phyloP scores from a whole-genome alignment of 2,797 vertebrate species.

The Bovichtus diacanthus region DNA sequence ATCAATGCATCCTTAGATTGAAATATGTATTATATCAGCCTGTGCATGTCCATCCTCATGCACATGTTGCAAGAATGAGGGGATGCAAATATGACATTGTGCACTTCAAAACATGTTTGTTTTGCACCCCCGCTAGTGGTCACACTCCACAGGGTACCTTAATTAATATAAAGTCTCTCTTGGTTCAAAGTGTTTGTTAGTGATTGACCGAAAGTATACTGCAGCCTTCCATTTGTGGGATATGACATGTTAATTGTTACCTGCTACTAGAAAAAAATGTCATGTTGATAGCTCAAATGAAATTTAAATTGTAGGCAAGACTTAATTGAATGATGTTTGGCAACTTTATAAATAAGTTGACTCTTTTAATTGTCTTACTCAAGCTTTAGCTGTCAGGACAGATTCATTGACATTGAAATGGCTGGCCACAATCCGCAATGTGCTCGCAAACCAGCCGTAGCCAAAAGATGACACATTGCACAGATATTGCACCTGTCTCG shows the following conservation, averaged over 20 bases:
- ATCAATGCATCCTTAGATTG: not conserved
- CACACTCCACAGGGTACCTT: not conserved
- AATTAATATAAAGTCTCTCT: slow-evolving; percentile 1
- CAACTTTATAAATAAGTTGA: slow-evolving; percentile 26
- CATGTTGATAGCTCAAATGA: slow-evolving; percentile 21
- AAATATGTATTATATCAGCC: not conserved
- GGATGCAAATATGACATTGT: not conserved
- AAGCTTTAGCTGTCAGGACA: slow-evolving; percentile 23
- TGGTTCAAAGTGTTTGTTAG: slow-evolving; percentile 22
- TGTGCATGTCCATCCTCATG: not conserved
- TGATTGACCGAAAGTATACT: slow-evolving; percentile 12
- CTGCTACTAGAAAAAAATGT: slow-evolving; percentile 29
- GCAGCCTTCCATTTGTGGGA: slow-evolving; percentile 18
- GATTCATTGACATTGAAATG: slow-evolving; percentile 25
- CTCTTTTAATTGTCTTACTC: slow-evolving; percentile 8
- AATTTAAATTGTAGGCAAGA: slow-evolving; percentile 39
- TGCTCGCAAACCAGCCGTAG: slow-evolving; percentile 26
- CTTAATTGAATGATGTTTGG: slow-evolving; percentile 20
- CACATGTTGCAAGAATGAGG: not conserved
- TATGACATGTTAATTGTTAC: slow-evolving; percentile 48
- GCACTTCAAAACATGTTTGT: not conserved
- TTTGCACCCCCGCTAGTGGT: not conserved
- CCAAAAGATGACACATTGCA: slow-evolving; percentile 56
- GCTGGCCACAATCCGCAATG: slow-evolving; percentile 14
- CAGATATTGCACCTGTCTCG: slow-evolving; percentile 61